These are phyloP conservation scores for Hylaeus anthracinus DNA, from an alignment of 1,140 invertebrate genomes.

Conservation along the genomic window DNA sequence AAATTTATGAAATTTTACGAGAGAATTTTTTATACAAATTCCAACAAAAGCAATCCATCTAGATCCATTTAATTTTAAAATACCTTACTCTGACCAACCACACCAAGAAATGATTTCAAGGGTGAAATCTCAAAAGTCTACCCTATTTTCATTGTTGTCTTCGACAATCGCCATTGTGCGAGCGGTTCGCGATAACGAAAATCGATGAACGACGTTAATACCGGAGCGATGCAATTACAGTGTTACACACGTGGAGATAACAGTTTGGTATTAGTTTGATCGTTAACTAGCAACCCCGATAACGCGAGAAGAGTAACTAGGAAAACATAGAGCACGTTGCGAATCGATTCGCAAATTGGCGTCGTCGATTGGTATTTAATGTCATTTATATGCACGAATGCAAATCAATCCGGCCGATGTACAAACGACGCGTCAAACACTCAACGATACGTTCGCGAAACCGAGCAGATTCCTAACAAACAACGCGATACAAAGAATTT, in stretches of 20 bases:
- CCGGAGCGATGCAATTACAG: not conserved
- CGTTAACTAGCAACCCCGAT: conserved; percentile 16
- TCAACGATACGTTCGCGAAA: conserved; percentile 10
- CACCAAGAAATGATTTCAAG: too few relatives aligned
- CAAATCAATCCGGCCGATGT: not conserved
- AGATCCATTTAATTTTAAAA: too few relatives aligned
- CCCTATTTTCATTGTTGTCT: not conserved
- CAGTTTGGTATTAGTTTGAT: not conserved
- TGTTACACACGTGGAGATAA: not conserved
- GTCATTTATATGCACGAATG: conserved; percentile 29
- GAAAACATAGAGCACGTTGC: not conserved
- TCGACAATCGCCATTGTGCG: too few relatives aligned
- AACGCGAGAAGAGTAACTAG: not conserved
- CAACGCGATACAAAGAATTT: not conserved
- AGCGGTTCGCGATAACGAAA: not conserved
- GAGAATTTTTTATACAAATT: too few relatives aligned
- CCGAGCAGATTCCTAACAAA: not conserved
- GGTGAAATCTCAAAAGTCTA: too few relatives aligned
- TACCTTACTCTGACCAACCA: too few relatives aligned
- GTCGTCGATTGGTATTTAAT: conserved; percentile 29
- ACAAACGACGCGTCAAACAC: not conserved
- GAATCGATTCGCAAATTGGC: conserved; percentile 5
- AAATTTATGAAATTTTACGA: too few relatives aligned
- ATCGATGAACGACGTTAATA: not conserved
- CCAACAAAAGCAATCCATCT: too few relatives aligned